phyloP scores from a whole-genome alignment of 2,888 invertebrate genomes.

The Thumatha senex region DNA sequence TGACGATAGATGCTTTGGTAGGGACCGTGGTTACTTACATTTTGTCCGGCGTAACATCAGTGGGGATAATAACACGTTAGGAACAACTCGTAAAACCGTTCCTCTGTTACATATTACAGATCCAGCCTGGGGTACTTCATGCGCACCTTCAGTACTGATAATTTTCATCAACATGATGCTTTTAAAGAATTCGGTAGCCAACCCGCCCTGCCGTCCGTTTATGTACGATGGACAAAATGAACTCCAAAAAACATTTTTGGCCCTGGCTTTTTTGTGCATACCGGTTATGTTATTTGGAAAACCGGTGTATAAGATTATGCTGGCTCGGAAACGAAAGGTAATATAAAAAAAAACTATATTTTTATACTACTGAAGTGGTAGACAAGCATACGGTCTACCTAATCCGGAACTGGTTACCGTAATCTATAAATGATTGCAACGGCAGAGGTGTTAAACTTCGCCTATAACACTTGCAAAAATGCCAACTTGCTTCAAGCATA shows the following conservation, averaged over 20 bases:
- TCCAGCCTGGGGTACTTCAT: slow-evolving; percentile 71
- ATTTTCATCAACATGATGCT: slow-evolving; percentile 93
- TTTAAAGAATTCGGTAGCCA: slow-evolving; percentile 73
- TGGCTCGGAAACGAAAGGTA: slow-evolving; percentile 69
- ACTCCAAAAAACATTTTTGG: slow-evolving; percentile 86
- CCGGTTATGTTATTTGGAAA: slow-evolving; percentile 92
- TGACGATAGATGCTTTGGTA: too few relatives aligned
- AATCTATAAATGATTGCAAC: too few relatives aligned
- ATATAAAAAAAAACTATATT: not conserved
- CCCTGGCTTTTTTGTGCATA: slow-evolving; percentile 87
- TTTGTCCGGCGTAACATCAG: too few relatives aligned
- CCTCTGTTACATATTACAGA: slow-evolving; percentile 50
- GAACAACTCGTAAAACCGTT: too few relatives aligned
- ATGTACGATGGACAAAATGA: slow-evolving; percentile 84
- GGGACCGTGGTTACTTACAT: too few relatives aligned
- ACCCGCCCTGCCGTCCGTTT: slow-evolving; percentile 75
- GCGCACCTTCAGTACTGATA: slow-evolving; percentile 91
- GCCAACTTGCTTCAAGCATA: too few relatives aligned
- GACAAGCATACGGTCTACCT: too few relatives aligned
- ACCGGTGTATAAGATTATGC: slow-evolving; percentile 85
- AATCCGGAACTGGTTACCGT: too few relatives aligned
- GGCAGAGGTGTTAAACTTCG: too few relatives aligned
- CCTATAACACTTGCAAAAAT: too few relatives aligned
- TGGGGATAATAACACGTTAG: too few relatives aligned
- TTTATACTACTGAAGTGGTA: too few relatives aligned